Conservation (phyloP, 2,797 vertebrate genomes). For the Sebastes taczanowskii region DNA sequence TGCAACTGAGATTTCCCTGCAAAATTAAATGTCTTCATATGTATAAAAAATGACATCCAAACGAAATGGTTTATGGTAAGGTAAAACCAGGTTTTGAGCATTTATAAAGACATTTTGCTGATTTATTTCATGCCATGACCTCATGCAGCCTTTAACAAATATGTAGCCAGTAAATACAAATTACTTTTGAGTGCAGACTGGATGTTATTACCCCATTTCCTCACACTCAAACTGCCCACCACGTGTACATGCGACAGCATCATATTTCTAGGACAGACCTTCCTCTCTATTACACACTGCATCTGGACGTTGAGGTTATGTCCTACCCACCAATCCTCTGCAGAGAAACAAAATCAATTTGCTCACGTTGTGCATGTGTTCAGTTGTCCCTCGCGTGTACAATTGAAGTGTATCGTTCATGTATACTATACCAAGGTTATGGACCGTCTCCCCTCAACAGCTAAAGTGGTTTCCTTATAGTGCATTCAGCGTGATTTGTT, state of each 20-base stretch:
- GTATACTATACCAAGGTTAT: constrained; percentile 35
- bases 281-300: constrained; percentile 7
- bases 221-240: neutral
- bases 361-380: constrained; percentile 13
- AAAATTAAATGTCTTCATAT: constrained; percentile 12
- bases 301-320: constrained; percentile 27
- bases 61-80: neutral
- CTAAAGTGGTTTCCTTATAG: constrained; percentile 26
- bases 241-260: constrained; percentile 2
- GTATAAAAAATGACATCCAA: constrained; percentile 12
- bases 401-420: constrained; percentile 41
- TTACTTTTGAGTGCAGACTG: neutral
- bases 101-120: neutral
- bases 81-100: neutral
- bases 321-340: constrained; percentile 26
- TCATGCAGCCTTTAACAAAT: constrained; percentile 10
- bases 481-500: constrained; percentile 37
- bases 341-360: constrained; percentile 54
- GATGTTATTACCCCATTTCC: neutral
- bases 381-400: constrained; percentile 29
- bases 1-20: neutral
- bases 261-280: constrained; percentile 13
- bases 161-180: neutral
- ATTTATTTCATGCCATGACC: constrained; percentile 16
- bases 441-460: constrained; percentile 13